These are phyloP conservation scores for Eudasyphora cyanicolor DNA, from an alignment of 2,888 invertebrate genomes.

Conservation along the genomic window DNA sequence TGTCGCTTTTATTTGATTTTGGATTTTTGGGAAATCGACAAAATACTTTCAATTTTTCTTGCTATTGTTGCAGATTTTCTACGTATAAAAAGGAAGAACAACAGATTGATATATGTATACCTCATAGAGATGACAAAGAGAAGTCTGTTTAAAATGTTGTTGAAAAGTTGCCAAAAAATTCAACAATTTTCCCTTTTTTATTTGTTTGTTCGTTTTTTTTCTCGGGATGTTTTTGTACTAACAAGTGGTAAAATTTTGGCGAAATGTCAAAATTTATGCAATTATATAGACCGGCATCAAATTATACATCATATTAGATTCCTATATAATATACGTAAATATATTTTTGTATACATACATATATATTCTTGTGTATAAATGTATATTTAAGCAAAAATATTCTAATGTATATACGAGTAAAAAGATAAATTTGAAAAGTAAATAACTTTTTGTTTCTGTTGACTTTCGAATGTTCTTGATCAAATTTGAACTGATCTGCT, in stretches of 20 bases:
- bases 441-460: no score
- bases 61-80: background rate
- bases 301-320: slow-evolving; percentile 31
- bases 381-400: no score
- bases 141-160: slow-evolving; percentile 50
- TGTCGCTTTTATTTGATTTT: slow-evolving; percentile 34
- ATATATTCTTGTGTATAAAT: background rate
- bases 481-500: no score
- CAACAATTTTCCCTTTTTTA: slow-evolving; percentile 39
- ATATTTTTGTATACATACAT: background rate
- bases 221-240: slow-evolving; percentile 52
- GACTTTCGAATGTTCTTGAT: no score
- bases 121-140: background rate
- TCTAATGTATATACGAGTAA: no score
- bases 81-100: no score
- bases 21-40: background rate
- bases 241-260: slow-evolving; percentile 67
- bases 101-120: background rate
- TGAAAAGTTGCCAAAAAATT: slow-evolving; percentile 73
- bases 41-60: slow-evolving; percentile 18
- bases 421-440: no score
- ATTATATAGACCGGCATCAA: slow-evolving; percentile 57
- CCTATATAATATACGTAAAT: background rate
- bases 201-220: slow-evolving; percentile 31
- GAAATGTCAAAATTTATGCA: slow-evolving; percentile 56